Evolutionary conservation across 2,113 vertebrate species (phyloP).

Genomic region (Emydocephalus ijimae): DNA sequence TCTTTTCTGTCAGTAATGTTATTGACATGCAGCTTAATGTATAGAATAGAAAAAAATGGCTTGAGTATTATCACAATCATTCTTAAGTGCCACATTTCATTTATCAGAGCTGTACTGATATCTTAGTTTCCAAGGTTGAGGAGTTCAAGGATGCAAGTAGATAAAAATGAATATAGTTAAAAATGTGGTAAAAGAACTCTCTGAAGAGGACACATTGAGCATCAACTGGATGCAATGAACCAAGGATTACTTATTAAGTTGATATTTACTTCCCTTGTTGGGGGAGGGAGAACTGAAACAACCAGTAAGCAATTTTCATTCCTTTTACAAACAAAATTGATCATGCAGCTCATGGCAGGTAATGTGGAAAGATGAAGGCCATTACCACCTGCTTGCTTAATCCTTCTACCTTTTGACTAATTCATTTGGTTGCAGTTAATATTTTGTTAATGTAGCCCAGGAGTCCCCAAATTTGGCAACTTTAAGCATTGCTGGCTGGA

Average conservation of each 20-base stretch:
- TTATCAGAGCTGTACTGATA: not conserved
- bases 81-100: not conserved
- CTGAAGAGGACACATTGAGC: not conserved
- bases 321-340: not conserved
- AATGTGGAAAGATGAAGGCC: not conserved
- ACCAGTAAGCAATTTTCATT: not conserved
- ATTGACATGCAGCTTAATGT: not conserved
- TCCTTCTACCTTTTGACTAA: not conserved
- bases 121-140: not conserved
- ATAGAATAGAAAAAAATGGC: not conserved
- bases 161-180: not conserved
- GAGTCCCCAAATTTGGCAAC: no score
- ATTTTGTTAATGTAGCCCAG: not conserved
- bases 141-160: not conserved
- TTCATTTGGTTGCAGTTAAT: not conserved
- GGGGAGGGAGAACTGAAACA: not conserved
- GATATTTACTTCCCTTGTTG: not conserved
- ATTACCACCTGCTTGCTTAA: not conserved
- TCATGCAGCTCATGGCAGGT: not conserved
- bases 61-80: not conserved
- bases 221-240: not conserved
- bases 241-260: not conserved
- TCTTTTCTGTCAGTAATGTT: not conserved
- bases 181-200: not conserved
- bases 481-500: no score